A percentile compares a stretch with the other conserved stretches of the same genome.
Conservation (phyloP, 1,140 invertebrate species). For the Drosophila triauraria region DNA sequence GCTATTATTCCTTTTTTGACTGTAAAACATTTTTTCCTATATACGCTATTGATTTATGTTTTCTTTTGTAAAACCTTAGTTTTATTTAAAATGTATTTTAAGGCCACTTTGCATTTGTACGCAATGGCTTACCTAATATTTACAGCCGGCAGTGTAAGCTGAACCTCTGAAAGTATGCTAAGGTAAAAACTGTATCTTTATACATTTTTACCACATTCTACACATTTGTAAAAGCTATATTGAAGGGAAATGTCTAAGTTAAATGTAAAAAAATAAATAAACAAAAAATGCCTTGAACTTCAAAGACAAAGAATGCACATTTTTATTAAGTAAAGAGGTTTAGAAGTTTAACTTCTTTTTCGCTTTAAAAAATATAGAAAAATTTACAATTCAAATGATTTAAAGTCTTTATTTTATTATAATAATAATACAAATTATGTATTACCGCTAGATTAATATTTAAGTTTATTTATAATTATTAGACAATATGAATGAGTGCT, state of each 20-base stretch:
- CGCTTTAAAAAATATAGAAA: background rate
- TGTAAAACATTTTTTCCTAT: too few species aligned
- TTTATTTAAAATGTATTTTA: background rate
- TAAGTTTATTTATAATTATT: too few species aligned
- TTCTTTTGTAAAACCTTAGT: background rate
- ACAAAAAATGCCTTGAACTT: background rate
- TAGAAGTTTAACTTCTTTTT: background rate
- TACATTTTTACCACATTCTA: background rate
- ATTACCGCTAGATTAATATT: too few species aligned
- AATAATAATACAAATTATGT: too few species aligned
- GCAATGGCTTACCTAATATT: conserved; percentile 13
- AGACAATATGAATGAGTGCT: too few species aligned
- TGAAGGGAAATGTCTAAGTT: background rate
- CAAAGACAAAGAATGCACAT: background rate
- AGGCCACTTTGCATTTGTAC: background rate
- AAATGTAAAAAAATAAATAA: background rate
- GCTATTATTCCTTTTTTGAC: too few species aligned
- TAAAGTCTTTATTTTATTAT: too few species aligned
- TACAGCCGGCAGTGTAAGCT: conserved; percentile 3
- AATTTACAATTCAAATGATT: too few species aligned
- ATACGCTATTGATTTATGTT: too few species aligned
- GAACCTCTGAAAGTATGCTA: conserved; percentile 40
- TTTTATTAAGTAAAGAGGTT: background rate
- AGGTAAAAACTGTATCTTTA: background rate
- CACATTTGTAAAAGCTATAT: background rate